Conservation (phyloP, 2,113 vertebrate species). For the Dromaius novaehollandiae region DNA sequence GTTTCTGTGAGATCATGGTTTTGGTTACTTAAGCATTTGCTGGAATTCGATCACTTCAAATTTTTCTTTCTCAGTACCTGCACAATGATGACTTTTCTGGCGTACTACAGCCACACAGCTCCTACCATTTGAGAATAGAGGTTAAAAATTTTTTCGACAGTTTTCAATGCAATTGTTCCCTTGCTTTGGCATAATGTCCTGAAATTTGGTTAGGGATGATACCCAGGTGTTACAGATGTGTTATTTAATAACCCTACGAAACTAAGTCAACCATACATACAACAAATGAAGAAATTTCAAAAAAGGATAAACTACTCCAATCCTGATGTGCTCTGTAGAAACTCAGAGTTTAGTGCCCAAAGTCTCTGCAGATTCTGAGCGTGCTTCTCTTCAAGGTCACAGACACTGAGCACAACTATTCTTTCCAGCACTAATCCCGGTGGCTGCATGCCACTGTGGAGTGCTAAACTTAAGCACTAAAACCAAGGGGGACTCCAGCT, state of each 20-base stretch:
- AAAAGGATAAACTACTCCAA: neutral
- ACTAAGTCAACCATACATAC: neutral
- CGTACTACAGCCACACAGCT: neutral
- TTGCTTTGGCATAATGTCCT: neutral
- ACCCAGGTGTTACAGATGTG: neutral
- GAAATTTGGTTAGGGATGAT: neutral
- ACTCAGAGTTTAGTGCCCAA: neutral
- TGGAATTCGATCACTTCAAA: neutral
- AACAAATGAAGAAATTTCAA: neutral
- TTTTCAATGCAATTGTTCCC: neutral
- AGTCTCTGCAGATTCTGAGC: neutral
- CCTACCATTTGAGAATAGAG: neutral
- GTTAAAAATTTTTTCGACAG: neutral
- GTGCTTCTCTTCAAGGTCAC: neutral
- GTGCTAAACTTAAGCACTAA: neutral
- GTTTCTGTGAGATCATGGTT: neutral
- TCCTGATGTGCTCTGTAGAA: neutral
- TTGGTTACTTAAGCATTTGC: neutral
- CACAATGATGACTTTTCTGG: neutral
- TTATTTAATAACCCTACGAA: neutral
- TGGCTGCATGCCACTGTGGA: neutral
- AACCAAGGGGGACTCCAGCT: neutral
- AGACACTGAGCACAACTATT: neutral
- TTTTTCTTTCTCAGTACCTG: neutral
- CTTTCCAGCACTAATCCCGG: neutral